Conservation (phyloP, 2,888 invertebrate species). For the Lamproptera curius region DNA sequence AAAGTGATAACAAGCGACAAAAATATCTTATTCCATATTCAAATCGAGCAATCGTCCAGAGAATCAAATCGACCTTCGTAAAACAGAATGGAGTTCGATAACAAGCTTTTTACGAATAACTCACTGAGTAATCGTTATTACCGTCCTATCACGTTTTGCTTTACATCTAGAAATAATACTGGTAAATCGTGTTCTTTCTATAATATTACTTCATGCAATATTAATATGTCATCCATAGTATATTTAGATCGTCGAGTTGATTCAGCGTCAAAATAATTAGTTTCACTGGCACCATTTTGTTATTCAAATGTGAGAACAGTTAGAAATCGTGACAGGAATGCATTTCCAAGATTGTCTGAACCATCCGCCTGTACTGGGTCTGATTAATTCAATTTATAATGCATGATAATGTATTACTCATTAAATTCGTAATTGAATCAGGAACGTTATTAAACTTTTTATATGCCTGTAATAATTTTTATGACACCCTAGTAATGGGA, state of each 20-base stretch:
- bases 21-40: no score
- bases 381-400: no score
- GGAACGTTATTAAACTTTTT: no score
- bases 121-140: neutral
- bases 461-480: no score
- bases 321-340: slow-evolving; percentile 29
- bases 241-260: slow-evolving; percentile 20
- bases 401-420: no score
- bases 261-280: slow-evolving; percentile 25
- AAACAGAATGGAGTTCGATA: neutral
- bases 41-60: no score
- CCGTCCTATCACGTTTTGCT: neutral
- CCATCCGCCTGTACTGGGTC: neutral
- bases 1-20: no score
- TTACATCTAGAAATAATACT: neutral
- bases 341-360: slow-evolving; percentile 16
- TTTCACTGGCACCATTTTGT: slow-evolving; percentile 22
- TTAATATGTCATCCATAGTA: neutral
- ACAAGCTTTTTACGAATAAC: neutral
- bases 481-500: no score
- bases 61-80: no score
- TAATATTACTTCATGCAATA: neutral
- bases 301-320: slow-evolving; percentile 35
- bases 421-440: no score
- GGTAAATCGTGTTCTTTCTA: neutral